phyloP scores from a whole-genome alignment of 1,140 invertebrate species.

The Drepana arcuata region DNA sequence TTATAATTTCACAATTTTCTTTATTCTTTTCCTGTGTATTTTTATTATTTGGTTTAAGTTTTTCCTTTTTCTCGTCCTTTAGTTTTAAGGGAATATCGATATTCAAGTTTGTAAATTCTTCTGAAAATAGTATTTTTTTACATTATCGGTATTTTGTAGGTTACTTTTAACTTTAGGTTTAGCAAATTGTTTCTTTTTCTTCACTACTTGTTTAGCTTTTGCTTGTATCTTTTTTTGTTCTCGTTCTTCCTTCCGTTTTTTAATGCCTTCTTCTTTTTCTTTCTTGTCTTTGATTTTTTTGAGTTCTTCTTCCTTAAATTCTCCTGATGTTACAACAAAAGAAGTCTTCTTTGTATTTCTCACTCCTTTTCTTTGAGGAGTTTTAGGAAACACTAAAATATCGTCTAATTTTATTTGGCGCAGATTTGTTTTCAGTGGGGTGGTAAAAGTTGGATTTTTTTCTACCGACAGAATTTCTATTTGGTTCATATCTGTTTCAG shows the following conservation, averaged over 20 bases:
- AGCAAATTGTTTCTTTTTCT: neutral
- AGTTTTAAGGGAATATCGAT: too few species aligned
- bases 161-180: neutral
- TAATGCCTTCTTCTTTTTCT: neutral
- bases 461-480: too few species aligned
- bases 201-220: too few species aligned
- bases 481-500: neutral
- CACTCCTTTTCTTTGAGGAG: neutral
- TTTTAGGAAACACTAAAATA: neutral
- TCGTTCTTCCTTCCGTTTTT: neutral
- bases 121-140: neutral
- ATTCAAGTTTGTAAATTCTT: neutral
- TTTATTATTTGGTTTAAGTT: too few species aligned
- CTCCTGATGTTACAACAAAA: neutral
- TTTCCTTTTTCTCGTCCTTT: too few species aligned
- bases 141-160: neutral
- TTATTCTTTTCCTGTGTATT: too few species aligned
- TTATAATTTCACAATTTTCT: too few species aligned
- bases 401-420: neutral
- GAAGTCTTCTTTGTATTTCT: neutral
- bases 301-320: neutral
- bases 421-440: neutral
- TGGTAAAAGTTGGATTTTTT: neutral
- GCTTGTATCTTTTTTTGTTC: neutral
- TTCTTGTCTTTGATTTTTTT: neutral